Evolutionary conservation across 1,140 invertebrate species (phyloP), one percentile per base, ranked within the genome.

Genomic region (Trichonephila clavipes): DNA sequence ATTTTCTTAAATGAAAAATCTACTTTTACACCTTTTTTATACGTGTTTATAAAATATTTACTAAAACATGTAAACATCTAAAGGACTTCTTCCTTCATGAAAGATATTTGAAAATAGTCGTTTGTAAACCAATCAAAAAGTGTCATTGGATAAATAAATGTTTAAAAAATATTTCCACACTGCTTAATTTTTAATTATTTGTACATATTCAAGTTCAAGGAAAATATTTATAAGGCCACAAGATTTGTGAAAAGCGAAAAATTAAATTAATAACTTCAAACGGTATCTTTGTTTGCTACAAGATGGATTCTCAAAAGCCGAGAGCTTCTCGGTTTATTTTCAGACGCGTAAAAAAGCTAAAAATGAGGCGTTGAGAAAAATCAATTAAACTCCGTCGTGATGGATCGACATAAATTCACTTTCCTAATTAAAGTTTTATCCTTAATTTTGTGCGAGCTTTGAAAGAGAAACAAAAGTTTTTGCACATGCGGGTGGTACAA

Each of bases 341-440:
- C 72, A 77, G 51, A 51, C 51, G 51, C 72, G 16, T 28, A 77
- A 77, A 77, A 77, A 77, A 18, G 34, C 14, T 18, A 18, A 77
- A 77, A 77, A 28, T 40, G 28, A 77, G 18, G 72, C 12, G 34
- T 24, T 77, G 72, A 40, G 72, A 18, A 40, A 77, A 77, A 77
- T 77, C 72, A 34, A 40, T 77, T 77, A 77, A 77, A 77, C 28
- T 77, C 72, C 12, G 18, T 2, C 16, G 34, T 77, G 72, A 77
- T 77, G 72, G 72, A 77, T 77, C 16, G 72, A 34, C 72, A 19
- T 34, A 77, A 77, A 77, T 77, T 77, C 34, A 77, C 28, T 77
- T 77, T 77, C 28, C 72, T 77, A 77, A 77, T 77, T 77, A 77
- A 77, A 77, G 34, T 77, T 77, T 28, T 77, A 40, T 34, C 28